A percentile compares a stretch with the other conserved stretches of the same genome.
phyloP scores from a whole-genome alignment of 64 coral and sea anemone species.

The Trachythela sp. region DNA sequence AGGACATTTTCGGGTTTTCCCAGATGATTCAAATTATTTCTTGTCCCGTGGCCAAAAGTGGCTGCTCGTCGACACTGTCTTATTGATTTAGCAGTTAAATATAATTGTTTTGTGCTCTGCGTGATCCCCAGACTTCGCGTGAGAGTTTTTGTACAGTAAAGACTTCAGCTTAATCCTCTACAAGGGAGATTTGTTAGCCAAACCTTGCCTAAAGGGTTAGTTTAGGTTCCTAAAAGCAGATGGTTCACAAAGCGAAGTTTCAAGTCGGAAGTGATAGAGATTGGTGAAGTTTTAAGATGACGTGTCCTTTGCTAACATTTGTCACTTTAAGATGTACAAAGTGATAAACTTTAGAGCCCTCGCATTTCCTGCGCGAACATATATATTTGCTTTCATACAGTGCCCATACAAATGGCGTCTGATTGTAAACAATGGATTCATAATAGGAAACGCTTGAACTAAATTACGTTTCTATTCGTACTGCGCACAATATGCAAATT shows the following conservation, averaged over 20 bases:
- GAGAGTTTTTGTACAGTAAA: neutral
- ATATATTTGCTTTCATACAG: neutral
- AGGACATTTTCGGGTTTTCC: neutral
- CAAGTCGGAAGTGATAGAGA: neutral
- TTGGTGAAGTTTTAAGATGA: neutral
- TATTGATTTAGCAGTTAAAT: slow-evolving; percentile 10
- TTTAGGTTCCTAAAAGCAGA: neutral
- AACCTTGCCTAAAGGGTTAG: too few species aligned
- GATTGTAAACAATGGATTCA: too few species aligned
- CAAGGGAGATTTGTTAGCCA: too few species aligned
- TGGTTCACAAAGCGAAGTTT: neutral
- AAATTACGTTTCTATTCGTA: too few species aligned
- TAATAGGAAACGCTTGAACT: too few species aligned
- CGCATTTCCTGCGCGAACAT: neutral
- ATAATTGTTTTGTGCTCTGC: neutral
- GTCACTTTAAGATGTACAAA: neutral
- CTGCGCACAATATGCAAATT: too few species aligned
- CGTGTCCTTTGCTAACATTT: neutral
- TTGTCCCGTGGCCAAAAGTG: neutral
- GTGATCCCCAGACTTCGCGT: neutral
- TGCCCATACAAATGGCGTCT: neutral
- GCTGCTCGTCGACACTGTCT: neutral
- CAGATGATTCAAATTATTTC: neutral
- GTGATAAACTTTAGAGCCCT: neutral
- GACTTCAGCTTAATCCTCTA: neutral